Evolutionary conservation across 2,113 vertebrate genomes (phyloP).

Genomic region (Clarias batrachus): DNA sequence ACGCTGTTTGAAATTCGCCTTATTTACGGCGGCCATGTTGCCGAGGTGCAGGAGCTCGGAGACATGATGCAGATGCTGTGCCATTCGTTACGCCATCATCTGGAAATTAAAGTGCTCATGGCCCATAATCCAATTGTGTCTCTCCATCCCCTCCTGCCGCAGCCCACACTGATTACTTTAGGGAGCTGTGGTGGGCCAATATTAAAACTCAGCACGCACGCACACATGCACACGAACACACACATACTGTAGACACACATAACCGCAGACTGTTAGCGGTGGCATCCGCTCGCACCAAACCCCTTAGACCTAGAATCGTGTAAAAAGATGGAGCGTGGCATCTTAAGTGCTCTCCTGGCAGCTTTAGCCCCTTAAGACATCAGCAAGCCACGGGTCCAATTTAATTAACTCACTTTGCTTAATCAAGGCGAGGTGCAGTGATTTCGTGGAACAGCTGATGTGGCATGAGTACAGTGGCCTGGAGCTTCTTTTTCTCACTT

Average conservation of each 20-base stretch:
- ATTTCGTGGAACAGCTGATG: slow-evolving; percentile 19
- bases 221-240: slow-evolving; percentile 29
- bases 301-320: slow-evolving; percentile 49
- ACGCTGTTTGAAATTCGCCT: slow-evolving; percentile 40
- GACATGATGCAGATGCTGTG: slow-evolving; percentile 62
- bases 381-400: slow-evolving; percentile 63
- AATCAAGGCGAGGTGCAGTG: slow-evolving; percentile 46
- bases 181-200: slow-evolving; percentile 70
- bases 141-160: slow-evolving; percentile 45
- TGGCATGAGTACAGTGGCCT: slow-evolving; percentile 8
- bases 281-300: slow-evolving; percentile 63
- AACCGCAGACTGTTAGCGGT: background rate
- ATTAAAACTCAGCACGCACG: slow-evolving; percentile 67
- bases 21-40: slow-evolving; percentile 51
- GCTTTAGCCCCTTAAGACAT: slow-evolving; percentile 66
- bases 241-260: background rate
- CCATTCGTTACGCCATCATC: slow-evolving; percentile 62
- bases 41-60: slow-evolving; percentile 49
- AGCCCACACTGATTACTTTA: slow-evolving; percentile 67
- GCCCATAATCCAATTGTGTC: slow-evolving; percentile 75
- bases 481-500: slow-evolving; percentile 14
- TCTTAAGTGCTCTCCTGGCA: slow-evolving; percentile 76
- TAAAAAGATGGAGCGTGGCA: slow-evolving; percentile 55
- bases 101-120: slow-evolving; percentile 77
- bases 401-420: slow-evolving; percentile 66